These are phyloP conservation scores for Spodoptera exigua DNA, from an alignment of 2,888 invertebrate species.

Conservation along the genomic window DNA sequence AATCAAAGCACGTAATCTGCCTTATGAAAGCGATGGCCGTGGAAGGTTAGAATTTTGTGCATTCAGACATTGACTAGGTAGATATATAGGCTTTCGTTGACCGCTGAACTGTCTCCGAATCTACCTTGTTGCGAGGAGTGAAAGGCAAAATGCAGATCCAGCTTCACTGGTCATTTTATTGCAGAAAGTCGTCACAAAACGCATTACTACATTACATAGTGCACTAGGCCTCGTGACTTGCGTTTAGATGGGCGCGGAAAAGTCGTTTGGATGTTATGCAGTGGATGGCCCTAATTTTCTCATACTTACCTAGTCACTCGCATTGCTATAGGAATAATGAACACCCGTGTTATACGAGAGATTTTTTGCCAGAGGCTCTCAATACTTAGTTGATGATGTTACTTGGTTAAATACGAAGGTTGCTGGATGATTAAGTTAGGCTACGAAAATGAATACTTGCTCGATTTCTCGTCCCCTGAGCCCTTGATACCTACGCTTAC, in stretches of 20 bases:
- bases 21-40: slow-evolving; percentile 80
- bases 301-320: slow-evolving; percentile 1
- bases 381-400: too few relatives aligned
- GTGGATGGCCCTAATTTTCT: slow-evolving; percentile 20
- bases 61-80: slow-evolving; percentile 31
- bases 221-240: slow-evolving; percentile 44
- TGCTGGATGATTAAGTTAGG: too few relatives aligned
- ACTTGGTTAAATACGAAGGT: too few relatives aligned
- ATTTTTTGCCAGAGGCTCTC: too few relatives aligned
- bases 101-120: slow-evolving; percentile 40
- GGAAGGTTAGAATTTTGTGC: slow-evolving; percentile 66
- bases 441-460: too few relatives aligned
- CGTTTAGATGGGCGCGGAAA: slow-evolving; percentile 42
- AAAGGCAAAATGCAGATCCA: slow-evolving; percentile 38
- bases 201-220: slow-evolving; percentile 38
- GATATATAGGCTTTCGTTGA: slow-evolving; percentile 32
- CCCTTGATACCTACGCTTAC: too few relatives aligned
- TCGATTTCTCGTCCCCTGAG: too few relatives aligned
- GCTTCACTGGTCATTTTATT: slow-evolving; percentile 40
- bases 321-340: slow-evolving; percentile 4
- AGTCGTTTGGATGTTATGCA: slow-evolving; percentile 28
- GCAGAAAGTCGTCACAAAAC: slow-evolving; percentile 45
- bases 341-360: not conserved
- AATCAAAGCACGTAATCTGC: slow-evolving; percentile 76
- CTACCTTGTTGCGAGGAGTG: slow-evolving; percentile 23